A percentile compares a stretch with the other conserved stretches of the same genome.
phyloP scores from a whole-genome alignment of 2,797 vertebrate species.

The Cyprinodon diabolis region DNA sequence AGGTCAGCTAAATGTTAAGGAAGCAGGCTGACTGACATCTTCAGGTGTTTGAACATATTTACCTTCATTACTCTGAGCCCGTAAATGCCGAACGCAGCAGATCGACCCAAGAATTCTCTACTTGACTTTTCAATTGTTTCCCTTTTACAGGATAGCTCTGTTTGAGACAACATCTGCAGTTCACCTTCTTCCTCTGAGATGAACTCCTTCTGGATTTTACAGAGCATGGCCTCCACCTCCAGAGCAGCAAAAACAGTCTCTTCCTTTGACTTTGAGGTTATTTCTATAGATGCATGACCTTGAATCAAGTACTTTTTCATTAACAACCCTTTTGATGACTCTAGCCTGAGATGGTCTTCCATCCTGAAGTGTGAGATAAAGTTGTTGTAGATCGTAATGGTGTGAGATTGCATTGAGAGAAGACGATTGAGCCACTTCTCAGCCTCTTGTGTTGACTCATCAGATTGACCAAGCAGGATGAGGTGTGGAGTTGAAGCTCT shows the following conservation, averaged over 20 bases:
- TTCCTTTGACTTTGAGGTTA: conserved; percentile 52
- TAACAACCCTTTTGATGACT: conserved; percentile 7
- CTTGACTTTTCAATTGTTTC: not conserved
- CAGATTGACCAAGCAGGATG: not conserved
- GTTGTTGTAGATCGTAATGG: conserved; percentile 78
- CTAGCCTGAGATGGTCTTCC: conserved; percentile 62
- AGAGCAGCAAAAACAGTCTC: conserved; percentile 58
- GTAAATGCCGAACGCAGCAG: not conserved
- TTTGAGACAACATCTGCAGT: not conserved
- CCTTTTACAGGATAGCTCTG: not conserved
- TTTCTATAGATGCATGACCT: conserved; percentile 60
- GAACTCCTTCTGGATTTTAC: conserved; percentile 71
- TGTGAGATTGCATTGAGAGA: accelerated
- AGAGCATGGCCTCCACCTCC: conserved; percentile 81
- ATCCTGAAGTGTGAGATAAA: conserved; percentile 79
- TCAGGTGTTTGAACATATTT: not conserved
- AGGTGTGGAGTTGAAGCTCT: conserved; percentile 25
- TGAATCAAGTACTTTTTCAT: conserved; percentile 69
- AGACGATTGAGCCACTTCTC: conserved; percentile 68
- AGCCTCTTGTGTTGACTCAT: conserved; percentile 60
- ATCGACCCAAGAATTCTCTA: no score
- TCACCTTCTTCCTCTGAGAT: conserved; percentile 53
- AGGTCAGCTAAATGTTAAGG: no score
- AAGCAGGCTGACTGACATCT: no score
- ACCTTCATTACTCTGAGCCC: not conserved